phyloP scores from a whole-genome alignment of 2,888 invertebrate genomes.

The Rhagium mordax region DNA sequence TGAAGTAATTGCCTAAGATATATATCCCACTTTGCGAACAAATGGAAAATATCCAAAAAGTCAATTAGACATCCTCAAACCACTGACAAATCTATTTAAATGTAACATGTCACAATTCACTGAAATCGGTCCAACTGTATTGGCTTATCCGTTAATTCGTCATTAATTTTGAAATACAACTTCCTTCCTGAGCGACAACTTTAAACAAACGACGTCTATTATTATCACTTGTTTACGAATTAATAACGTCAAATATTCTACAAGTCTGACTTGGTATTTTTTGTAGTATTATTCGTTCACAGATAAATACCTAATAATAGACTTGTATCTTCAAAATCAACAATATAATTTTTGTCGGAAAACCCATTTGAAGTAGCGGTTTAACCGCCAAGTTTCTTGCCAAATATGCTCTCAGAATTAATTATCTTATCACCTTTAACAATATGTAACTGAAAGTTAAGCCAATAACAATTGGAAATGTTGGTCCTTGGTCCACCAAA shows the following conservation, averaged over 20 bases:
- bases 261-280: background rate
- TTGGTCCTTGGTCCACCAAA: too few species aligned
- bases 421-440: too few species aligned
- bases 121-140: conserved; percentile 18
- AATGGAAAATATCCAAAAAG: background rate
- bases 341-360: background rate
- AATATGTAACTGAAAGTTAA: too few species aligned
- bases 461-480: too few species aligned
- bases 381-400: background rate
- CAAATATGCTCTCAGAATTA: background rate
- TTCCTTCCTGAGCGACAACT: conserved; percentile 4
- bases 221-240: conserved; percentile 2
- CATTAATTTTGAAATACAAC: background rate
- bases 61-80: background rate
- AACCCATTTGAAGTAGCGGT: background rate
- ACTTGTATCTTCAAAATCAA: background rate
- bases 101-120: background rate
- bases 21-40: background rate
- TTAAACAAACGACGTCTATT: conserved; percentile 10
- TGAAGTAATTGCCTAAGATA: too few species aligned
- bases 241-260: background rate
- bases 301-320: background rate
- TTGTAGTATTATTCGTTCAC: background rate
- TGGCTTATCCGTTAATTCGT: conserved; percentile 17
- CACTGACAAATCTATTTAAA: conserved; percentile 10